phyloP scores from a whole-genome alignment of 1,140 invertebrate genomes.

The Drosophila bifasciata region DNA sequence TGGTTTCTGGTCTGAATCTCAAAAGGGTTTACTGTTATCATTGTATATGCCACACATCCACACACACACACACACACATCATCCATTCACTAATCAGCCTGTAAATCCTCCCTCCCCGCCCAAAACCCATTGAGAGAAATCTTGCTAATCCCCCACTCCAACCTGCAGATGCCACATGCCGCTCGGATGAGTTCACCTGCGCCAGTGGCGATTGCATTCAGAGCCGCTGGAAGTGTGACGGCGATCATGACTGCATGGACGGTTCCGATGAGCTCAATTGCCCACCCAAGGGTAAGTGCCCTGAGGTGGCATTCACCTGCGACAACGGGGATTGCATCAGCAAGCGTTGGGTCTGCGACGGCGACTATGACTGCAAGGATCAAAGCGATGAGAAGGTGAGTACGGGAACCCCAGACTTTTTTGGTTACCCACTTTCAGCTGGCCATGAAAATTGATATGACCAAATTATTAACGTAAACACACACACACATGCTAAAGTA shows the following conservation, averaged over 20 bases:
- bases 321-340: slow-evolving; percentile 88
- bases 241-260: slow-evolving; percentile 93
- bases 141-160: slow-evolving; percentile 13
- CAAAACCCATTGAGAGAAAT: not conserved
- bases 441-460: slow-evolving; percentile 38
- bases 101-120: slow-evolving; percentile 43
- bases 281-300: slow-evolving; percentile 87
- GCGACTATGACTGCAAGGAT: slow-evolving; percentile 92
- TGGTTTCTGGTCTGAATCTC: slow-evolving; percentile 53
- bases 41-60: slow-evolving; percentile 19
- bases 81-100: slow-evolving; percentile 26
- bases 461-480: slow-evolving; percentile 30
- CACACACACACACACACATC: slow-evolving; percentile 1
- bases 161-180: slow-evolving; percentile 92
- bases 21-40: too few species aligned
- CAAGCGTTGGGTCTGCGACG: slow-evolving; percentile 92
- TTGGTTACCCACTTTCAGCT: slow-evolving; percentile 4
- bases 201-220: slow-evolving; percentile 95
- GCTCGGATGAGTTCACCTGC: slow-evolving; percentile 95
- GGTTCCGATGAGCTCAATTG: slow-evolving; percentile 92
- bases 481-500: not conserved
- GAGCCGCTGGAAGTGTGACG: slow-evolving; percentile 93
- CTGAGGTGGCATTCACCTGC: slow-evolving; percentile 88
- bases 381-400: slow-evolving; percentile 90
- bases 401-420: too few species aligned